phyloP scores from a whole-genome alignment of 2,797 vertebrate genomes.

The Clarias pachynema region DNA sequence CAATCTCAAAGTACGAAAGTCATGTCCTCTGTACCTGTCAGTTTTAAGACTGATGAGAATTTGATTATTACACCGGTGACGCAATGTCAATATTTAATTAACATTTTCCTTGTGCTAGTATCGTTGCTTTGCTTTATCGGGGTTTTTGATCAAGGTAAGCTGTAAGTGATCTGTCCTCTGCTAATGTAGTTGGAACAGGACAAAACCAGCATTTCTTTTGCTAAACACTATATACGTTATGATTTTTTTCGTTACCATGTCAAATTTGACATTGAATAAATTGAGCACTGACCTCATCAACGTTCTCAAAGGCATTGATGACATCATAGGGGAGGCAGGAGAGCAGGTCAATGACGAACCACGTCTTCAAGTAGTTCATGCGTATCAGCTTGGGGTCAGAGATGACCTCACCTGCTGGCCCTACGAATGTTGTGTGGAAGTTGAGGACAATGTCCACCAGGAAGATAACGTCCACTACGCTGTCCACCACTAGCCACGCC shows the following conservation, averaged over 20 bases:
- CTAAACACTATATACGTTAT: background rate
- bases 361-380: constrained; percentile 99
- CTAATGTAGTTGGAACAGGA: background rate
- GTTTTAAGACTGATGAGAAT: background rate
- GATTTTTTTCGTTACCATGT: background rate
- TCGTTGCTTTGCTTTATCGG: background rate
- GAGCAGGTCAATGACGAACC: constrained; percentile 98
- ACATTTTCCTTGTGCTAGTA: background rate
- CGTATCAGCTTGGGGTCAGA: constrained; percentile 98
- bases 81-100: background rate
- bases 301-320: constrained; percentile 99
- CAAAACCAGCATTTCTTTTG: background rate
- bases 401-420: constrained; percentile 96
- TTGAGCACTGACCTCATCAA: constrained; percentile 90
- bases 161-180: background rate
- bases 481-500: constrained; percentile 97
- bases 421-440: constrained; percentile 99
- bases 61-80: background rate
- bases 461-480: constrained; percentile 98
- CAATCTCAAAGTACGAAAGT: no score
- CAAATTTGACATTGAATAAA: background rate
- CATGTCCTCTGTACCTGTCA: no score
- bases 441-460: constrained; percentile 97
- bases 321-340: constrained; percentile 98
- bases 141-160: background rate